phyloP scores from a whole-genome alignment of 2,888 invertebrate genomes.

The Embidobia sp. region DNA sequence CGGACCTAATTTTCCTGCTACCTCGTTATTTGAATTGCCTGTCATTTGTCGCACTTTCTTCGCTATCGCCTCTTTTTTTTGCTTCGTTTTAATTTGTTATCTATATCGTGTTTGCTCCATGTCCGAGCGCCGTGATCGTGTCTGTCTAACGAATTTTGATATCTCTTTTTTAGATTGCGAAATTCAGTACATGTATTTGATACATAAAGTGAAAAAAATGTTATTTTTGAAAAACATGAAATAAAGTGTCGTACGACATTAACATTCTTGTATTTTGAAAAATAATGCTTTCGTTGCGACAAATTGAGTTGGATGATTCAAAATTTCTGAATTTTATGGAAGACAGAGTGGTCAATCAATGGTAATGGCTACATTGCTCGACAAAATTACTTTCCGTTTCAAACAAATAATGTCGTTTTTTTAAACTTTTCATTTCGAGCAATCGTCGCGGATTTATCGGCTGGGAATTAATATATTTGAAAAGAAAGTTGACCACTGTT shows the following conservation, averaged over 20 bases:
- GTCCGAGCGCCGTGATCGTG: not conserved
- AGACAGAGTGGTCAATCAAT: slow-evolving; percentile 1
- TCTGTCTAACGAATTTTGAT: too few relatives aligned
- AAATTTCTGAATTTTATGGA: slow-evolving; percentile 5
- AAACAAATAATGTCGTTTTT: not conserved
- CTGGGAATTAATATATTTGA: too few relatives aligned
- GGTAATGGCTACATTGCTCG: not conserved
- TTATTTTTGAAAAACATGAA: too few relatives aligned
- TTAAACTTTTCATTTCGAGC: too few relatives aligned
- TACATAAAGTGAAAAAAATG: too few relatives aligned
- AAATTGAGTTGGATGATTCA: slow-evolving; percentile 6
- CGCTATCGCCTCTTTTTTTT: slow-evolving; percentile 19
- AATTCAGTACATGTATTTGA: too few relatives aligned
- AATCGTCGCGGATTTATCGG: too few relatives aligned
- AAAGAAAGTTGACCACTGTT: too few relatives aligned
- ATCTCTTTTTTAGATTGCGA: too few relatives aligned
- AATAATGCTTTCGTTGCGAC: not conserved
- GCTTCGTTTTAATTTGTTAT: slow-evolving; percentile 7
- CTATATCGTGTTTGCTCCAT: too few relatives aligned
- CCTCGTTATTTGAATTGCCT: slow-evolving; percentile 56
- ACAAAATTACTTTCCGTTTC: slow-evolving; percentile 1
- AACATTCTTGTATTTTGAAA: not conserved
- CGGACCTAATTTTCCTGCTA: slow-evolving; percentile 59
- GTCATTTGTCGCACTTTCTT: slow-evolving; percentile 54
- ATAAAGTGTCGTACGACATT: too few relatives aligned